Conservation (phyloP, 2,888 invertebrate genomes). For the Trachelus stipa region DNA sequence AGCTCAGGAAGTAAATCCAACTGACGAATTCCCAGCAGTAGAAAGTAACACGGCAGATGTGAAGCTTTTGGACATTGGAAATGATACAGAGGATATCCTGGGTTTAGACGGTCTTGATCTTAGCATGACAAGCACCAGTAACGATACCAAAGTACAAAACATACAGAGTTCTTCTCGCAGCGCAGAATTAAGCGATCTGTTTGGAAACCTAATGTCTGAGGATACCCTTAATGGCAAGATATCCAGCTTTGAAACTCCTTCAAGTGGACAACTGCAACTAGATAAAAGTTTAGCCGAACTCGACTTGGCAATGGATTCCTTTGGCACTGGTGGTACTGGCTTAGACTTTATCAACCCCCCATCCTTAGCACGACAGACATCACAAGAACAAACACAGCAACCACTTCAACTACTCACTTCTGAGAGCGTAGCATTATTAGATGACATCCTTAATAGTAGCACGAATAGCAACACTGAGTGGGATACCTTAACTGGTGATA, state of each 20-base stretch:
- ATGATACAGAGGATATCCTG: conserved; percentile 29
- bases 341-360: conserved; percentile 41
- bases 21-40: conserved; percentile 18
- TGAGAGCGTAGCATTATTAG: conserved; percentile 54
- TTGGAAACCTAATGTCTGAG: conserved; percentile 35
- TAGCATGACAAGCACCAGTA: conserved; percentile 20
- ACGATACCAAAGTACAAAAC: conserved; percentile 22
- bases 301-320: conserved; percentile 51
- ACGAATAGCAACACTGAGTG: conserved; percentile 45
- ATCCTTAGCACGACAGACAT: conserved; percentile 25
- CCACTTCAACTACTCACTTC: conserved; percentile 51
- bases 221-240: neutral
- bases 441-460: conserved; percentile 49
- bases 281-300: conserved; percentile 46
- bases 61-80: conserved; percentile 49
- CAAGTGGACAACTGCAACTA: conserved; percentile 22
- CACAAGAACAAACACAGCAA: conserved; percentile 32
- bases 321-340: conserved; percentile 34
- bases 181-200: conserved; percentile 48
- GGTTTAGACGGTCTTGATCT: conserved; percentile 30
- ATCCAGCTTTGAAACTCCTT: neutral
- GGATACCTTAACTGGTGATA: conserved; percentile 52
- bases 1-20: conserved; percentile 51
- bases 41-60: conserved; percentile 33
- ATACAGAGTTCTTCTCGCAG: conserved; percentile 20